A percentile compares a stretch with the other conserved stretches of the same genome.
Conservation (phyloP, 2,888 invertebrate species). For the Thyatira batis region DNA sequence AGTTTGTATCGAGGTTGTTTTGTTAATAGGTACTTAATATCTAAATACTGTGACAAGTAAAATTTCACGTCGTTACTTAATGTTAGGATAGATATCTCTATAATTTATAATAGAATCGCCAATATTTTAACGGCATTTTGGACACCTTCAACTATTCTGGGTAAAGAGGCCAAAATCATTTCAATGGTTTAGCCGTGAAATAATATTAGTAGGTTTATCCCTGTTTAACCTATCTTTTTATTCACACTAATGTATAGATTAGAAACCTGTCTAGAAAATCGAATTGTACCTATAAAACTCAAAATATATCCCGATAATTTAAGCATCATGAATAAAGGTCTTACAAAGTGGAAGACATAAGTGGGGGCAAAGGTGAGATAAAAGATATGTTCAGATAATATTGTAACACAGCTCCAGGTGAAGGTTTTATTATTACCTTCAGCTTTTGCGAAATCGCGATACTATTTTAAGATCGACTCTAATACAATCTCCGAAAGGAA, state of each 20-base stretch:
- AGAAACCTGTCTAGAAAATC: not conserved
- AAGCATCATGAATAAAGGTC: not conserved
- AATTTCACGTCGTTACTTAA: too few species aligned
- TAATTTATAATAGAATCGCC: too few species aligned
- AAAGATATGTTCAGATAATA: constrained; percentile 30
- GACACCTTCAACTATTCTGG: too few species aligned
- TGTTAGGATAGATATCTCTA: too few species aligned
- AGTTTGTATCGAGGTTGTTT: too few species aligned
- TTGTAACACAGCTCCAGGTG: constrained; percentile 19
- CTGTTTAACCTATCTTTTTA: too few species aligned
- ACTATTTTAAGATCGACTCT: not conserved
- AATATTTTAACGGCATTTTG: too few species aligned
- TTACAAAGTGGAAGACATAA: not conserved
- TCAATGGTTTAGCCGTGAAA: too few species aligned
- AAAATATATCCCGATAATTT: not conserved
- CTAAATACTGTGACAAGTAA: too few species aligned
- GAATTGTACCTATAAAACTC: not conserved
- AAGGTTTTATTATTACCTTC: constrained; percentile 28
- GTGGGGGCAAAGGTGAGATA: constrained; percentile 18
- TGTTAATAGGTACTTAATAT: too few species aligned
- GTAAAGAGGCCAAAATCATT: too few species aligned
- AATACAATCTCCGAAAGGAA: not conserved
- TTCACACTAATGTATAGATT: not conserved
- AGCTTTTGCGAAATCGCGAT: constrained; percentile 21
- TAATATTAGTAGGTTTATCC: too few species aligned